Conservation (phyloP, 2,888 invertebrate genomes). For the Drosophila eohydei region DNA sequence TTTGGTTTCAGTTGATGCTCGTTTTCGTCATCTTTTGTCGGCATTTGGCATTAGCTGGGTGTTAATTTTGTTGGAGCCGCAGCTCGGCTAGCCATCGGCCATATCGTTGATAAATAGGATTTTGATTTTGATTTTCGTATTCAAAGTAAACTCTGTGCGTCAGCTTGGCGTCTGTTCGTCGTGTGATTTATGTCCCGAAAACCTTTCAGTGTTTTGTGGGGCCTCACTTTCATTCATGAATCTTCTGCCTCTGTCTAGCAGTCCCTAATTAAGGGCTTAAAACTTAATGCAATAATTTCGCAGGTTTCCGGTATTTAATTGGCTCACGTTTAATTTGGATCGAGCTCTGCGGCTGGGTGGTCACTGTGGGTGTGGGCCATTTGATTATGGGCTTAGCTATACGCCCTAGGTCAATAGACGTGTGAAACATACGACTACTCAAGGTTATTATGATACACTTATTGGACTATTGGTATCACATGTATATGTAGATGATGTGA, state of each 20-base stretch:
- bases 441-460: constrained; percentile 44
- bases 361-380: constrained; percentile 53
- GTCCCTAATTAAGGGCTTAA: constrained; percentile 76
- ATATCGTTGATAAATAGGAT: constrained; percentile 74
- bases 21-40: constrained; percentile 72
- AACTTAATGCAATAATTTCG: constrained; percentile 74
- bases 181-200: constrained; percentile 66
- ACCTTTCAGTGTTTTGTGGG: neutral
- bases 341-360: constrained; percentile 62
- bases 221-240: constrained; percentile 46
- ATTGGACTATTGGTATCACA: neutral
- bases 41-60: constrained; percentile 75
- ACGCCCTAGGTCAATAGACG: constrained; percentile 54
- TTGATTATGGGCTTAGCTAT: constrained; percentile 56
- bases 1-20: constrained; percentile 56
- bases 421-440: constrained; percentile 45
- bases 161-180: constrained; percentile 45
- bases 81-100: constrained; percentile 41
- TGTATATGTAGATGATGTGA: neutral
- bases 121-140: constrained; percentile 60
- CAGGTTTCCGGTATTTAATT: constrained; percentile 77
- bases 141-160: constrained; percentile 45
- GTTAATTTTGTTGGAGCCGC: constrained; percentile 64
- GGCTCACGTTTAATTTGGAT: constrained; percentile 53
- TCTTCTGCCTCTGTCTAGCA: constrained; percentile 17